These are phyloP conservation scores for Neolamprologus caudopunctatus DNA, from an alignment of 2,113 vertebrate species.

Conservation along the genomic window DNA sequence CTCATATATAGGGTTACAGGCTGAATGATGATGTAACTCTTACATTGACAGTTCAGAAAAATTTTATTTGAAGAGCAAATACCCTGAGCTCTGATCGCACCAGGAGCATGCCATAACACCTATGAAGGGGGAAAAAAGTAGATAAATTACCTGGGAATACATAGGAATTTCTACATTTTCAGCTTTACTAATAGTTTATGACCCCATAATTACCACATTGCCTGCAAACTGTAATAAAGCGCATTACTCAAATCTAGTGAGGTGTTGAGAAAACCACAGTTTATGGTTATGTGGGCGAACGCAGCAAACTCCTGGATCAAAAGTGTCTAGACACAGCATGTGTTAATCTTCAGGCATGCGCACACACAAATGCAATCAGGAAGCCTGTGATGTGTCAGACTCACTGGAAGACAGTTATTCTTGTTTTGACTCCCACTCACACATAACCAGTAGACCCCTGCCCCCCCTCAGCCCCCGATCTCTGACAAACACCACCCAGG, in stretches of 20 bases:
- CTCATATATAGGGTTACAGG: neutral
- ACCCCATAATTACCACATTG: neutral
- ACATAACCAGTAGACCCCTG: neutral
- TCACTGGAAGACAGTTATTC: constrained; percentile 22
- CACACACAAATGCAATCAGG: constrained; percentile 29
- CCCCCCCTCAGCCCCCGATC: neutral
- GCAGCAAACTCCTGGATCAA: neutral
- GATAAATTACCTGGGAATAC: neutral
- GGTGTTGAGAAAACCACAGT: neutral
- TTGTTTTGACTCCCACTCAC: constrained; percentile 31
- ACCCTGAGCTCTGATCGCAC: neutral
- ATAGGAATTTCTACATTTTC: neutral
- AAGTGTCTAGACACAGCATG: constrained; percentile 8
- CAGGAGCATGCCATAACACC: neutral
- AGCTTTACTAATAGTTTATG: neutral
- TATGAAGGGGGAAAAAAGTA: neutral
- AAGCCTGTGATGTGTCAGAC: constrained; percentile 23
- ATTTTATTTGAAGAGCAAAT: neutral
- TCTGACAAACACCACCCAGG: constrained; percentile 45
- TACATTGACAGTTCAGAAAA: neutral
- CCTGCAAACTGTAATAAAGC: neutral
- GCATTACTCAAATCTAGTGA: neutral
- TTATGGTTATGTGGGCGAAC: neutral
- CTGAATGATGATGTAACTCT: neutral
- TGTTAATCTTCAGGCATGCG: neutral